Base-by-base conservation (phyloP, 2,797 vertebrate genomes). In the Fringilla coelebs region DNA sequence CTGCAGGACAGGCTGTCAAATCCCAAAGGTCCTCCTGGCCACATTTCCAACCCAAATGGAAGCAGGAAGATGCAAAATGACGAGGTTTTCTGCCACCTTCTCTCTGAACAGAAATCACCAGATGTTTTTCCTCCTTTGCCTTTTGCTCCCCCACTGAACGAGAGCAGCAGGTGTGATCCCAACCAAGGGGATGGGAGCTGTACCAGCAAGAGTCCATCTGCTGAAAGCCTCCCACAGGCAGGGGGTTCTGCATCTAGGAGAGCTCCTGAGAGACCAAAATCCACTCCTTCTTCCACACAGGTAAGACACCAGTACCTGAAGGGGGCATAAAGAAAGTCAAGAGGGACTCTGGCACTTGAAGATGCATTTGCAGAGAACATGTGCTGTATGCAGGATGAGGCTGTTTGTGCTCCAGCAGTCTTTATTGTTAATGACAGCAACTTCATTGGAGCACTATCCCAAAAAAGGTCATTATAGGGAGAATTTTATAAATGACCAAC, bases 41-140 rank as follows among this genome's bases (percentile, higher is more conserved):
- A 97, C 87, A 93, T 54, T 84, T 43, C 78, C 67, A 54, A 72
- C 46, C 77, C 96, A 46, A 96, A 88, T 21, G 93, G 95, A 79
- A 91, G 88, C 46, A 97, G 96, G 9, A 98, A 85, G 26, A 48
- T 43, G 67, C 63, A 48, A 97, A 97, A 86, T 97, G 43, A 34
- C 32, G 92, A 98, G 85, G 98, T 97, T 90, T 96, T 90, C 36
- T 88, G 95, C 82, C 98, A 97, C 43, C 97, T 97, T 11, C 97
- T 98, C 68, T 98, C 98, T 46, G 97, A 98, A 40, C 98, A 98
- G 32, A 97, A 97, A 40, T 96, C 97, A 9, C 96, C 98, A 2
- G 98, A 98, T 74, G 97, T 97, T 18, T 96, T 96, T 29, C 93
- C 95, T 80, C 97, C 98, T 13, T 87, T 96, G 86, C 40, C 63